A percentile compares a stretch with the other conserved stretches of the same genome.
Conservation (phyloP, 2,888 invertebrate genomes). For the Megaustenia siamemsis region DNA sequence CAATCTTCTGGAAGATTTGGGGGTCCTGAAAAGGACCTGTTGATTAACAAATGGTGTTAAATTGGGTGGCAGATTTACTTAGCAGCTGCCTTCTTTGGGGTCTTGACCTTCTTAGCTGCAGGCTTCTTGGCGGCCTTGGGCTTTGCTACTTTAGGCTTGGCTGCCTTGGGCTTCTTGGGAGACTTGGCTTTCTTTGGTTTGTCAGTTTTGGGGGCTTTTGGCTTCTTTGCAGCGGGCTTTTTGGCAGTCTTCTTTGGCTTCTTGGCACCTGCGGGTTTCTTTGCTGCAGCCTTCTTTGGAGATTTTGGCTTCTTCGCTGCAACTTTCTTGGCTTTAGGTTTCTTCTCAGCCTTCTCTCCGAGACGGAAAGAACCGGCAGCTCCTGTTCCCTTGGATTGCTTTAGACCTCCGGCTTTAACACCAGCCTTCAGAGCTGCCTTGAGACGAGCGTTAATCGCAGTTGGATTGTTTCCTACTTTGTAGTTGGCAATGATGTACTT, state of each 20-base stretch:
- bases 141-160: constrained; percentile 12
- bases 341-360: constrained; percentile 57
- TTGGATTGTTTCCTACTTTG: constrained; percentile 67
- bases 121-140: constrained; percentile 54
- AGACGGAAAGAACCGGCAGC: constrained; percentile 61
- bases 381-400: constrained; percentile 67
- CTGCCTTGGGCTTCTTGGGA: constrained; percentile 26
- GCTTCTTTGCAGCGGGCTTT: constrained; percentile 54
- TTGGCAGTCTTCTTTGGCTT: constrained; percentile 46
- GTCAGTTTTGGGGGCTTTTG: constrained; percentile 36
- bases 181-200: constrained; percentile 29
- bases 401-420: constrained; percentile 68
- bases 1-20: constrained; percentile 35
- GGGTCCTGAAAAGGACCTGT: constrained; percentile 56
- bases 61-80: neutral
- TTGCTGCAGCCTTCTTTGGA: constrained; percentile 51
- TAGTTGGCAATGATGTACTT: constrained; percentile 78
- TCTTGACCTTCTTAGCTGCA: constrained; percentile 49
- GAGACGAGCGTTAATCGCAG: constrained; percentile 69
- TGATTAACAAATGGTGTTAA: neutral
- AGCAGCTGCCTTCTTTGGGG: constrained; percentile 27
- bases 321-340: constrained; percentile 49
- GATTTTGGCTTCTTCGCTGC: constrained; percentile 46
- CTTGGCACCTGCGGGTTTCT: constrained; percentile 48
- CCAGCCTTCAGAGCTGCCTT: constrained; percentile 73